Conservation (phyloP, 2,113 vertebrate genomes). For the Nannospalax galili region DNA sequence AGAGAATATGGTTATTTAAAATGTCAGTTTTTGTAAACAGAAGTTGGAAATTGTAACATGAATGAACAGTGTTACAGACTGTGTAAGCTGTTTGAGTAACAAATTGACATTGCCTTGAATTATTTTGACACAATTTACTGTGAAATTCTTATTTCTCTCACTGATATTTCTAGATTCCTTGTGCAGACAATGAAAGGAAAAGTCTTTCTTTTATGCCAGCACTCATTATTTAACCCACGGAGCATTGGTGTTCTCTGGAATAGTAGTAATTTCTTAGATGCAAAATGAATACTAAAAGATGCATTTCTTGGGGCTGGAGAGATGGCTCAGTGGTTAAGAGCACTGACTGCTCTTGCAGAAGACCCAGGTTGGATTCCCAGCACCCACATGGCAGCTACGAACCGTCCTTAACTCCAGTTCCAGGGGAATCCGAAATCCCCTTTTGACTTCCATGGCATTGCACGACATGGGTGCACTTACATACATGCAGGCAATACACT, state of each 20-base stretch:
- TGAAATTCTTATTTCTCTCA: slow-evolving; percentile 73
- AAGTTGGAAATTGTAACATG: slow-evolving; percentile 65
- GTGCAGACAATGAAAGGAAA: slow-evolving; percentile 67
- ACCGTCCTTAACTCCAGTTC: too few relatives aligned
- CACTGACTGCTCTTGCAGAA: too few relatives aligned
- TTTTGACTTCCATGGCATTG: too few relatives aligned
- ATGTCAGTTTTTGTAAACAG: slow-evolving; percentile 74
- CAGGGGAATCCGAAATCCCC: too few relatives aligned
- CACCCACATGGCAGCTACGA: too few relatives aligned
- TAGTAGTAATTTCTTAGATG: slow-evolving; percentile 64
- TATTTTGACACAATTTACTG: slow-evolving; percentile 73
- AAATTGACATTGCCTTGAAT: slow-evolving; percentile 77
- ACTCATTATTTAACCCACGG: slow-evolving; percentile 67
- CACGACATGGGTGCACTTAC: too few relatives aligned
- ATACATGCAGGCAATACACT: too few relatives aligned
- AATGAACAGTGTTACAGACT: slow-evolving; percentile 72
- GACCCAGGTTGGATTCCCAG: too few relatives aligned
- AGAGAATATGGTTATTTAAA: slow-evolving; percentile 69
- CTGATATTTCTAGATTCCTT: slow-evolving; percentile 69
- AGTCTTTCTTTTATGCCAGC: slow-evolving; percentile 63
- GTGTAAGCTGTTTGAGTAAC: slow-evolving; percentile 69
- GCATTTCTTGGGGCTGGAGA: too few relatives aligned
- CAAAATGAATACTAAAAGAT: slow-evolving; percentile 68
- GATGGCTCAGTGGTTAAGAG: too few relatives aligned
- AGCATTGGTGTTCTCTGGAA: slow-evolving; percentile 64